A percentile compares a stretch with the other conserved stretches of the same genome.
Evolutionary conservation across 2,888 invertebrate genomes (phyloP).

Genomic region (Helobdella robusta): DNA sequence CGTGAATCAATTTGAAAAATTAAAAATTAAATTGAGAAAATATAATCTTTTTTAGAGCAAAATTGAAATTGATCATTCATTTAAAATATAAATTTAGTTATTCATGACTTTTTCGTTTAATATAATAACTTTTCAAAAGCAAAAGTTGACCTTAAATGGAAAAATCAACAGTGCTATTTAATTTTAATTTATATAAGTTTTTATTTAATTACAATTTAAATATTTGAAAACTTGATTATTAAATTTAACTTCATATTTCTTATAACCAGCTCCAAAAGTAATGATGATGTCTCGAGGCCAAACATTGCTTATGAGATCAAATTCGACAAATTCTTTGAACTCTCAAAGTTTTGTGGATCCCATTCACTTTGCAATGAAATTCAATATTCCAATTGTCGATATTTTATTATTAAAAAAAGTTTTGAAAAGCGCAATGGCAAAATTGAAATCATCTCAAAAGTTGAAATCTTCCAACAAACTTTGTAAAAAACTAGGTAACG

Average conservation of each 20-base stretch:
- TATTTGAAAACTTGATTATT: no score
- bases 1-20: no score
- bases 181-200: no score
- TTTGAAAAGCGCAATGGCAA: not conserved
- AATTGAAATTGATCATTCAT: no score
- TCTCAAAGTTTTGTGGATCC: not conserved
- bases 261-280: not conserved
- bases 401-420: not conserved
- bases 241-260: not conserved
- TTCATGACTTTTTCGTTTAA: no score
- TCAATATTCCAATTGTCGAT: not conserved
- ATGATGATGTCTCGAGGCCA: not conserved
- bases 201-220: no score
- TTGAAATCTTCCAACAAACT: not conserved
- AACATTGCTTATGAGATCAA: not conserved
- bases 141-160: no score
- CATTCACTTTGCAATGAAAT: constrained; percentile 2
- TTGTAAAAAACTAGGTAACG: not conserved
- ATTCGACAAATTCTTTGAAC: not conserved
- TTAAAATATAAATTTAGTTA: no score
- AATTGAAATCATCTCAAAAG: not conserved
- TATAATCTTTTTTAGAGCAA: no score
- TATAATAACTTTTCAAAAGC: no score
- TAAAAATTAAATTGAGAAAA: no score
- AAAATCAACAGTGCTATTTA: no score